Evolutionary conservation across 2,113 vertebrate genomes (phyloP).

Genomic region (Oreochromis tanganicae): DNA sequence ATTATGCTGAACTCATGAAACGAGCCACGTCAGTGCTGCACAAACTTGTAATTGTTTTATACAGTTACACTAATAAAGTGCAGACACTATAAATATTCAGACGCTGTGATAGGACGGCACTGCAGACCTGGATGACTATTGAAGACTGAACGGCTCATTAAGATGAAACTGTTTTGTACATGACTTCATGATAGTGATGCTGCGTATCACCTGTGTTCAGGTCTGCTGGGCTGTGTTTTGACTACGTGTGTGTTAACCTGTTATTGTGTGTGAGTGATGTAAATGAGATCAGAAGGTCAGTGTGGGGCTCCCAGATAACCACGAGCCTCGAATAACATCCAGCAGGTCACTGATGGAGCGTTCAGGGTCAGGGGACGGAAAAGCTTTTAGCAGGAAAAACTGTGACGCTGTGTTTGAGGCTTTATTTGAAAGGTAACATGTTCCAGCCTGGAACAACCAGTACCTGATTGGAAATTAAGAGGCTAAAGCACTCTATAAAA

Average conservation of each 20-base stretch:
- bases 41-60: background rate
- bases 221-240: background rate
- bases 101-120: background rate
- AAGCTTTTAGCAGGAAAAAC: background rate
- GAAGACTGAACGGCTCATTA: background rate
- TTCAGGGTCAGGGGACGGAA: background rate
- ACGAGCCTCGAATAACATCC: background rate
- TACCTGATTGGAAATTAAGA: background rate
- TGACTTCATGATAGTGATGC: background rate
- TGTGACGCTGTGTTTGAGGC: background rate
- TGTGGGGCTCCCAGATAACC: background rate
- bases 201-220: accelerated
- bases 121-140: background rate
- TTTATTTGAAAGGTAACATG: background rate
- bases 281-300: background rate
- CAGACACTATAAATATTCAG: background rate
- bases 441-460: background rate
- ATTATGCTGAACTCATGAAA: background rate
- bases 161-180: background rate
- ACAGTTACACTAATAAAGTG: background rate
- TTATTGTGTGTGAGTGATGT: background rate
- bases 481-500: accelerated
- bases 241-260: background rate
- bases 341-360: background rate
- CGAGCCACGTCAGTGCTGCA: accelerated